Evolutionary conservation across 2,113 vertebrate species (phyloP), one percentile per base, ranked within the genome.

Genomic region (Gadus macrocephalus): DNA sequence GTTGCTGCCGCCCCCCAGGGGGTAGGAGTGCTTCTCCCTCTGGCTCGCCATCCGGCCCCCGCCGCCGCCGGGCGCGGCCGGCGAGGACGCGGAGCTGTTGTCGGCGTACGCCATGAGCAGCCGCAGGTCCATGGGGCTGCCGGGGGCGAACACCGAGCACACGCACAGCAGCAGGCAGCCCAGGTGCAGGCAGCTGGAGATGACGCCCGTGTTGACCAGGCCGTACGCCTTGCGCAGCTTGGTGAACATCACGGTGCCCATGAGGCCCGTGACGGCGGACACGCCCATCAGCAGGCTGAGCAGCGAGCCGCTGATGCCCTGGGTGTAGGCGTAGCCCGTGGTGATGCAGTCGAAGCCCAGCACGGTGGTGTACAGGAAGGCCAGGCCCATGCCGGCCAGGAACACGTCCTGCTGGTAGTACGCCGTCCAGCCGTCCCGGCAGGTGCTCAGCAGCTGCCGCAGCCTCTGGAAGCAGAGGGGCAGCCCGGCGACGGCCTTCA

Each of bases 281-380:
- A 93, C 87, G 0, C 92, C 92, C 72, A 86, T 93, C 71, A 94
- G 85, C 53, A 94, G 70, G 80, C 93, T 93, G 22, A 95, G 93
- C 64, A 94, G 88, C n/a, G 92, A 94, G 69, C 91, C 91, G 12
- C 93, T 89, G 5, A 93, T 89, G 68, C 92, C 93, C 80, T 93
- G 92, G 27, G 90, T 92, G 9, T 92, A 93, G 70, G 92, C 88
- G 2, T 93, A 93, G 73, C 92, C 88, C 0, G 91, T 92, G 64
- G 90, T 92, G 81, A 94, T 93, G 85, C 93, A 93, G 87, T 93
- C 88, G 11, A 93, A 94, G 16, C 91, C 92, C 75, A 93, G 89
- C 16, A 94, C 92, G 0, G 86, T 93, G 64, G 89, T 93, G 87
- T 92, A 94, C 56, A 94, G 87, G 78, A 94, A 93, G 53, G 91